Conservation (phyloP, 92 coral and sea anemone genomes). For the Porites lobata region DNA sequence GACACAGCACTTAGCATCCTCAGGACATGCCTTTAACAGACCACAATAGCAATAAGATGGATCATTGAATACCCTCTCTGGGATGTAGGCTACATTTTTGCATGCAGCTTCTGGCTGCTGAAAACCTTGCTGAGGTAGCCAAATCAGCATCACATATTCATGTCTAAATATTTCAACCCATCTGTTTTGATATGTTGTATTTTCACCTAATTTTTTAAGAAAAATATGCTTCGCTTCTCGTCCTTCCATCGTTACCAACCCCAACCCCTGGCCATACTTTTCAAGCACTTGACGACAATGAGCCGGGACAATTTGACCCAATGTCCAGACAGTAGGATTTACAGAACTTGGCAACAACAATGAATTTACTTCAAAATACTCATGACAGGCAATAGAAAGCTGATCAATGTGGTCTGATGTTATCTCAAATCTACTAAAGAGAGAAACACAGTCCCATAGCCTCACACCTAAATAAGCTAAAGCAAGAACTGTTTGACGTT, state of each 20-base stretch:
- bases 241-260: constrained; percentile 65
- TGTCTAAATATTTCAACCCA: constrained; percentile 58
- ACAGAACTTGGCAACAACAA: constrained; percentile 46
- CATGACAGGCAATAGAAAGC: constrained; percentile 35
- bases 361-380: constrained; percentile 47
- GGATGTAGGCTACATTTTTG: constrained; percentile 56
- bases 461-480: constrained; percentile 49
- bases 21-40: constrained; percentile 65
- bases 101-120: constrained; percentile 5
- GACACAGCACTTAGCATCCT: constrained; percentile 54
- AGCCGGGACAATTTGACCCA: constrained; percentile 61
- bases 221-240: constrained; percentile 62
- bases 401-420: constrained; percentile 27
- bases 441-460: constrained; percentile 69
- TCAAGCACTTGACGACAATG: constrained; percentile 53
- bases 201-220: constrained; percentile 33
- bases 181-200: constrained; percentile 51
- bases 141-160: constrained; percentile 58
- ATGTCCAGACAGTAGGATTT: constrained; percentile 61
- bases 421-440: constrained; percentile 56
- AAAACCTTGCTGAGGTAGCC: constrained; percentile 65
- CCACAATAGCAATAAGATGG: constrained; percentile 74
- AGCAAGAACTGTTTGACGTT: constrained; percentile 43
- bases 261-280: constrained; percentile 63
- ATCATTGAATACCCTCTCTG: constrained; percentile 62